These are phyloP conservation scores for Enteromius thamalakanensis DNA, from an alignment of 2,797 vertebrate genomes.

Conservation along the genomic window DNA sequence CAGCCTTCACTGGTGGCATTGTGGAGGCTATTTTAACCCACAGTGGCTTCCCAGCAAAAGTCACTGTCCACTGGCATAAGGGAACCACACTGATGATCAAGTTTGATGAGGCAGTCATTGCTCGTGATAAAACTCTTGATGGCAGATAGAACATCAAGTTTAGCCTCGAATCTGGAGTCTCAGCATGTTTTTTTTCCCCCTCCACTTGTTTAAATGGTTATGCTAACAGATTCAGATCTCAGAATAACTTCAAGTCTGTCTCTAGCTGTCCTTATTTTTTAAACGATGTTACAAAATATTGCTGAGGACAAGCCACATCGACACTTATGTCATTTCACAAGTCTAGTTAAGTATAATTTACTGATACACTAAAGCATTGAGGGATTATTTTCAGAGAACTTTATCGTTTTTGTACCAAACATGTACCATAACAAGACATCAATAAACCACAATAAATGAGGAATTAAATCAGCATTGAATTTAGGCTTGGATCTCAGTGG, in stretches of 20 bases:
- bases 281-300: neutral
- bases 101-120: constrained; percentile 91
- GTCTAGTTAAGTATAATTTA: neutral
- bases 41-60: constrained; percentile 93
- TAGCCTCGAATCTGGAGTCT: neutral
- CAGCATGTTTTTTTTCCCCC: neutral
- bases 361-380: neutral
- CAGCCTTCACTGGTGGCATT: constrained; percentile 90
- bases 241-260: neutral
- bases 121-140: constrained; percentile 88
- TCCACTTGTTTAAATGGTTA: neutral
- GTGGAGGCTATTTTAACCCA: constrained; percentile 91
- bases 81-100: constrained; percentile 98
- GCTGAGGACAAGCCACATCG: neutral
- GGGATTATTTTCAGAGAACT: neutral
- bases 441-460: neutral
- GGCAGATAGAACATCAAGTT: constrained; percentile 76
- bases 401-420: neutral
- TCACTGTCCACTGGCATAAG: constrained; percentile 96
- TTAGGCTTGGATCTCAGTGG: neutral
- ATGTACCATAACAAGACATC: neutral
- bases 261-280: neutral
- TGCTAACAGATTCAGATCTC: neutral
- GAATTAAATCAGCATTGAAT: neutral
- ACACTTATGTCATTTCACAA: neutral